Conservation (phyloP, 2,113 vertebrate species). For the Balaenoptera acutorostrata region DNA sequence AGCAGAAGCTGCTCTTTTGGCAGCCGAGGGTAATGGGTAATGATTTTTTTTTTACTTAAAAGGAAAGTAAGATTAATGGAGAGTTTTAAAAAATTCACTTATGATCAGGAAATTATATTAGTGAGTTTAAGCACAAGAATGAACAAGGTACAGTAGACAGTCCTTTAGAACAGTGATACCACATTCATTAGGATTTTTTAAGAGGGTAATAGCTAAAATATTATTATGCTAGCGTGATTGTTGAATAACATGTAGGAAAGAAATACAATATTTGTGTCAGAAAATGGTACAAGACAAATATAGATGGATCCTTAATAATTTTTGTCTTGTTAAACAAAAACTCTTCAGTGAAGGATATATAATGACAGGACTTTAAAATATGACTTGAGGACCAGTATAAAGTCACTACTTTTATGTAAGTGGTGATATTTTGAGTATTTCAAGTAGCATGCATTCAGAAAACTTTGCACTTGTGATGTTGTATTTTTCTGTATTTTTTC, state of each 20-base stretch:
- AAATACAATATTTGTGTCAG: not conserved
- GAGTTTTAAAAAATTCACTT: not conserved
- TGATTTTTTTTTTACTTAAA: constrained; percentile 27
- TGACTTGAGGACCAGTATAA: not conserved
- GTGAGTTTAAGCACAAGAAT: constrained; percentile 11
- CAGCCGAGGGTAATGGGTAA: not conserved
- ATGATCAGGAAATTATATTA: not conserved
- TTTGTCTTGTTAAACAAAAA: constrained; percentile 13
- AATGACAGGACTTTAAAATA: not conserved
- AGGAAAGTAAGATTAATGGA: constrained; percentile 7
- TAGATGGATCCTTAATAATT: not conserved
- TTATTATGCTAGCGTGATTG: not conserved
- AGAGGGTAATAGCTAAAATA: not conserved
- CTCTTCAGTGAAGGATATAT: not conserved
- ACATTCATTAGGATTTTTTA: not conserved
- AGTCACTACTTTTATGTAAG: not conserved
- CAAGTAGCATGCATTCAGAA: not conserved
- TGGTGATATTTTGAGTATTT: constrained; percentile 10
- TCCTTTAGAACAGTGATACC: constrained; percentile 11
- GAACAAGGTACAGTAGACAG: not conserved
- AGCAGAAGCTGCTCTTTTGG: constrained; percentile 34
- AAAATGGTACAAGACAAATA: not conserved
- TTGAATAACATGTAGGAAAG: constrained; percentile 7
- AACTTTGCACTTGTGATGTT: not conserved
- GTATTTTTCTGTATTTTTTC: not conserved